Evolutionary conservation across 1,140 invertebrate species (phyloP).

Genomic region (Cydia splendana): DNA sequence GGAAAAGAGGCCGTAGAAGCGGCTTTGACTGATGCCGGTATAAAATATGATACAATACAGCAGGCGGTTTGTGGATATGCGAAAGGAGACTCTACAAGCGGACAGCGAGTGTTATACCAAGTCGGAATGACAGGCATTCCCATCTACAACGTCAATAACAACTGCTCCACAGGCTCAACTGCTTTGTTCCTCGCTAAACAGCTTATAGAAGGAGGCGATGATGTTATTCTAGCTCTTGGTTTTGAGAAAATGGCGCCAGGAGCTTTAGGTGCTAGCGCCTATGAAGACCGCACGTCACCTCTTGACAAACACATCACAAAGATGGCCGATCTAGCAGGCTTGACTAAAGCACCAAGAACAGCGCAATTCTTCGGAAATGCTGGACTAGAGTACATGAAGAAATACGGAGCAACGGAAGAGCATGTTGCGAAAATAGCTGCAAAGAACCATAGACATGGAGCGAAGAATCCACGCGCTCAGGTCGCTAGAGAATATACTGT

Average conservation of each 20-base stretch:
- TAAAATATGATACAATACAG: conserved; percentile 90
- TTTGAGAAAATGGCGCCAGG: conserved; percentile 99
- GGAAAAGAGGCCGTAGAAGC: conserved; percentile 95
- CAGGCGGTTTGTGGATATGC: conserved; percentile 97
- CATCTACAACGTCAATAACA: conserved; percentile 99
- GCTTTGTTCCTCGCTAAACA: conserved; percentile 95
- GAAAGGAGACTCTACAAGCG: conserved; percentile 97
- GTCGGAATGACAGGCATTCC: conserved; percentile 98
- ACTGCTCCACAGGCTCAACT: conserved; percentile 97
- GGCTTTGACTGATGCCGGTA: conserved; percentile 91
- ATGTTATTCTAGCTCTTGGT: conserved; percentile 95
- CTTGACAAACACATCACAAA: conserved; percentile 95
- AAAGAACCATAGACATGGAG: conserved; percentile 98
- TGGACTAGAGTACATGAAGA: conserved; percentile 97
- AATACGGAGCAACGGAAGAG: conserved; percentile 94
- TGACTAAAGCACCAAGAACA: conserved; percentile 91
- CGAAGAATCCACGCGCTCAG: conserved; percentile 97
- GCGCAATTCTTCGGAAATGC: conserved; percentile 98
- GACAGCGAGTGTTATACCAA: conserved; percentile 96
- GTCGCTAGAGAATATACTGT: conserved; percentile 94
- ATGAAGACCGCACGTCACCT: conserved; percentile 93
- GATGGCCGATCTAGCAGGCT: conserved; percentile 90
- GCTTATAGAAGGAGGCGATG: conserved; percentile 91
- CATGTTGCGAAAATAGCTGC: conserved; percentile 98
- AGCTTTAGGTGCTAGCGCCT: conserved; percentile 89